These are phyloP conservation scores for Cinclus cinclus DNA, from an alignment of 2,113 vertebrate species.

Conservation along the genomic window DNA sequence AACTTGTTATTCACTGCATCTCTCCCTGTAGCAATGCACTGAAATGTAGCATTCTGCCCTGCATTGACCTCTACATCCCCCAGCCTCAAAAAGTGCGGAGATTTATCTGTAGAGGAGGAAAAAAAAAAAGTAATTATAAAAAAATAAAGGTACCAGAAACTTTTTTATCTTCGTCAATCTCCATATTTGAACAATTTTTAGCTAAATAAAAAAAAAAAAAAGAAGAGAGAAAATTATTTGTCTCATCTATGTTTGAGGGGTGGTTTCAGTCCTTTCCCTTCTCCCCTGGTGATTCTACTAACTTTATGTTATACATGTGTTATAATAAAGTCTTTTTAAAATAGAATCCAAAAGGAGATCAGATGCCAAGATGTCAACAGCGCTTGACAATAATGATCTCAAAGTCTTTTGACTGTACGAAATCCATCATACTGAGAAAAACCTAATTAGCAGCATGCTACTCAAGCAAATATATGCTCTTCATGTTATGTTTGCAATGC, in stretches of 20 bases:
- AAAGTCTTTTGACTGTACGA: background rate
- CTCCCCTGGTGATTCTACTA: background rate
- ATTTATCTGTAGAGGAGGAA: slow-evolving; percentile 85
- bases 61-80: slow-evolving; percentile 99
- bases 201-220: background rate
- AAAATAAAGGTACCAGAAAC: background rate
- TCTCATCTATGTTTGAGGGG: background rate
- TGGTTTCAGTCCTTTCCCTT: background rate
- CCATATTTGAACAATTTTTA: background rate
- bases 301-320: background rate
- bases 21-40: slow-evolving; percentile 95
- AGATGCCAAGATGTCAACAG: background rate
- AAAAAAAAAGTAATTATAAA: slow-evolving; percentile 10
- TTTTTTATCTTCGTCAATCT: background rate
- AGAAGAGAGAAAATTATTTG: background rate
- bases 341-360: background rate
- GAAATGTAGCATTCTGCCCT: slow-evolving; percentile 97
- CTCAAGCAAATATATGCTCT: background rate
- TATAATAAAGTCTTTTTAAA: background rate
- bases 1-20: slow-evolving; percentile 94
- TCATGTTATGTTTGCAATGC: background rate
- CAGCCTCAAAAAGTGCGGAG: slow-evolving; percentile 96
- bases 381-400: background rate
- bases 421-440: background rate
- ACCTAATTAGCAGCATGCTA: background rate